Evolutionary conservation across 2,113 vertebrate genomes (phyloP).

Genomic region (Mus musculus): DNA sequence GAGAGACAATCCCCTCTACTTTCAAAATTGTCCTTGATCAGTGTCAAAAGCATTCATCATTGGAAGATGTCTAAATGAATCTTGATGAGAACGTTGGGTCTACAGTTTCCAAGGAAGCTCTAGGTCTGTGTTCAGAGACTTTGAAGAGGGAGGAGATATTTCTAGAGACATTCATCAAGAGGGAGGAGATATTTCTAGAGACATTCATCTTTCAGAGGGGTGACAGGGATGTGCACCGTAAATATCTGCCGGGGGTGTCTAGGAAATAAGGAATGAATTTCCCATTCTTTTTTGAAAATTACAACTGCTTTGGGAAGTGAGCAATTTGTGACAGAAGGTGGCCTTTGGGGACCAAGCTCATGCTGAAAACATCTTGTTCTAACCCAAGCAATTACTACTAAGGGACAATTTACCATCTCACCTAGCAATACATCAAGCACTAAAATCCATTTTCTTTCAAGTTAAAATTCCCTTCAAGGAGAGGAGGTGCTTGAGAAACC

Average conservation of each 20-base stretch:
- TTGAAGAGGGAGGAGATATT: background rate
- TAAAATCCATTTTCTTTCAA: slow-evolving; percentile 52
- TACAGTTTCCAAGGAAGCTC: background rate
- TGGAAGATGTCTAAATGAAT: background rate
- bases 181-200: background rate
- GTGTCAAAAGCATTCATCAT: slow-evolving; percentile 2
- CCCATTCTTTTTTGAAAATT: background rate
- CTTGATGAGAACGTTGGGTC: background rate
- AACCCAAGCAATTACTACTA: slow-evolving; percentile 18
- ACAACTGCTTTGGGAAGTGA: background rate
- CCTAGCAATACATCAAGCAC: slow-evolving; percentile 48
- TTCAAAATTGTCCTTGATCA: slow-evolving; percentile 54
- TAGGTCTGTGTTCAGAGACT: background rate
- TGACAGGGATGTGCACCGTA: background rate
- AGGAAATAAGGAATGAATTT: background rate
- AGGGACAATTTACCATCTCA: slow-evolving; percentile 53
- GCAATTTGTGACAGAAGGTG: background rate
- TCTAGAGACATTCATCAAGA: background rate
- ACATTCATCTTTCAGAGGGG: background rate
- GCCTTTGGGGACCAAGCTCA: background rate
- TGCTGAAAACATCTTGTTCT: slow-evolving; percentile 47
- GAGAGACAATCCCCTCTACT: slow-evolving; percentile 51
- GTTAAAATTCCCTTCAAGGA: slow-evolving; percentile 51
- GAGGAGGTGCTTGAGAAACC: background rate
- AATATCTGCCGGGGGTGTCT: background rate